Evolutionary conservation across 2,113 vertebrate genomes (phyloP).

Genomic region (Salvelinus namaycush): DNA sequence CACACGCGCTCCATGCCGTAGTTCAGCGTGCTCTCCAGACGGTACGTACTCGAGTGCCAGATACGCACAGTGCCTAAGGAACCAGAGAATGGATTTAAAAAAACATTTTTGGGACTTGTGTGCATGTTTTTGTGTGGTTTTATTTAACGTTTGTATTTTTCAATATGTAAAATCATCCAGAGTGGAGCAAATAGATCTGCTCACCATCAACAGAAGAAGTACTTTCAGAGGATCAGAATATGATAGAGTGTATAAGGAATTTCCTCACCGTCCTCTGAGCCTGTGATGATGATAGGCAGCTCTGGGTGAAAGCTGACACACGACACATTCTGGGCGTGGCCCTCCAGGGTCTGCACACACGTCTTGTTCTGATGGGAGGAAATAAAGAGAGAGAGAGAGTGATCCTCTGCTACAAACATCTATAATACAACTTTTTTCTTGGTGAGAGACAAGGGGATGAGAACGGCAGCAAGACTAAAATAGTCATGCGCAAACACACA

Average conservation of each 20-base stretch:
- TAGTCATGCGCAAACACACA: too few species aligned
- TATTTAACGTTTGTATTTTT: not conserved
- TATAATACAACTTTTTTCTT: too few species aligned
- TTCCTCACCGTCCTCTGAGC: constrained; percentile 92
- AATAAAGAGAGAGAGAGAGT: not conserved
- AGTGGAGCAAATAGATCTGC: too few species aligned
- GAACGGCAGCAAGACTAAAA: too few species aligned
- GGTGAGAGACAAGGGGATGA: too few species aligned
- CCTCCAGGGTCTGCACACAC: constrained; percentile 95
- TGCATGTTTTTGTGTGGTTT: not conserved
- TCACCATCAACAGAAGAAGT: too few species aligned
- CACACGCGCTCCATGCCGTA: constrained; percentile 98
- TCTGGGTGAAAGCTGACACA: constrained; percentile 98
- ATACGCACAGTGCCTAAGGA: constrained; percentile 91
- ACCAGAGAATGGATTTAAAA: not conserved
- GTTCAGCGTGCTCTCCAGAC: constrained; percentile 94
- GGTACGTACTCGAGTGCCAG: constrained; percentile 97
- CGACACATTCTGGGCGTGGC: constrained; percentile 96
- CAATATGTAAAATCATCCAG: too few species aligned
- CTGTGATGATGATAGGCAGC: constrained; percentile 96
- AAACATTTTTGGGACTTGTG: too few species aligned
- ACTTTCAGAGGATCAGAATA: too few species aligned
- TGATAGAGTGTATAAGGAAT: too few species aligned
- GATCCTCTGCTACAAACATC: not conserved
- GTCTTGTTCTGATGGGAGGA: constrained; percentile 87